These are phyloP conservation scores for Bombus pyrosoma DNA, from an alignment of 1,140 invertebrate genomes.

Conservation along the genomic window DNA sequence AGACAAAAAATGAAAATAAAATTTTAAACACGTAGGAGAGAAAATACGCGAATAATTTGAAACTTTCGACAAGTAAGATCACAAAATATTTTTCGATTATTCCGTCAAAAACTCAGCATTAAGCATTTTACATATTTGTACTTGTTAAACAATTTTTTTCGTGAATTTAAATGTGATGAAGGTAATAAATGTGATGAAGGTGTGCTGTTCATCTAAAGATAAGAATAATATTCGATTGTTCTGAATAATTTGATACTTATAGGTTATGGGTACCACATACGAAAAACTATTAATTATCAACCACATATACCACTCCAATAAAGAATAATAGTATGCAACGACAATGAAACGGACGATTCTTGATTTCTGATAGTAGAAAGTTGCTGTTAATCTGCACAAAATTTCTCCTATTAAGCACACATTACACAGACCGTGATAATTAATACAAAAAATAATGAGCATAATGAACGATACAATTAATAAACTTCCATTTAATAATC, in stretches of 20 bases:
- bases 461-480: background rate
- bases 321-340: background rate
- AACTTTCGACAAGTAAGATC: background rate
- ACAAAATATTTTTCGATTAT: background rate
- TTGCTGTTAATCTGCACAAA: background rate
- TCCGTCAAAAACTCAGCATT: background rate
- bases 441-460: slow-evolving; percentile 8
- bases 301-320: background rate
- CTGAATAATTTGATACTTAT: background rate
- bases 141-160: background rate
- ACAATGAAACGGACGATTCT: background rate
- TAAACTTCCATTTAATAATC: background rate
- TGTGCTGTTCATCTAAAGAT: background rate
- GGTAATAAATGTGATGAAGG: no score
- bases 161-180: background rate
- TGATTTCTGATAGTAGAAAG: background rate
- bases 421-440: slow-evolving; percentile 12
- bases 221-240: background rate
- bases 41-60: background rate
- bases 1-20: background rate
- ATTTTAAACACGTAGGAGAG: background rate
- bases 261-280: slow-evolving; percentile 10
- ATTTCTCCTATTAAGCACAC: slow-evolving; percentile 29
- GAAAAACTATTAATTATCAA: slow-evolving; percentile 20
- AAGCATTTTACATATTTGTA: background rate